Evolutionary conservation across 2,888 invertebrate species (phyloP), one percentile per base, ranked within the genome.

Genomic region (Macroteleia sp.): DNA sequence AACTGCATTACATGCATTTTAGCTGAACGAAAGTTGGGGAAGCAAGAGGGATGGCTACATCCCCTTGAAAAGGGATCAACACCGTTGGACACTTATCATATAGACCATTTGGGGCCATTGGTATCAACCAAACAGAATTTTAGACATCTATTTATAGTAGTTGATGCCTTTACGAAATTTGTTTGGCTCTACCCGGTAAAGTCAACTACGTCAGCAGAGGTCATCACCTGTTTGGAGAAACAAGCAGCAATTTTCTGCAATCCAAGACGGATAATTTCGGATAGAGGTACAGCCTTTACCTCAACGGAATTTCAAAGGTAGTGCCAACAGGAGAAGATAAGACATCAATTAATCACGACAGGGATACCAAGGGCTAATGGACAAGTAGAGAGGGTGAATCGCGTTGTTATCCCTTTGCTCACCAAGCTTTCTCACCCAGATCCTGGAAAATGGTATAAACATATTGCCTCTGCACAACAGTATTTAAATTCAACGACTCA

Each of bases 291-390:
- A 14, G 46, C 46, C 8, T 28, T 28, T 19, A 46, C 46, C 0
- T 46, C 46, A 8, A 28, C 2, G 12, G 46, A 46, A 5, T 46
- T 46, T 9, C 28, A 46, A 9, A 1, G 12, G 1, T 46, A 46
- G 2, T 46, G 46, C 6, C 20, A 28, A 14, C 1, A 3, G n/a
- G 22, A 46, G 10, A 46, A 46, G 1, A 46, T 28, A 6, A 20
- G 14, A n/a, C 20, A 22, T 16, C 46, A 46, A 3, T 16, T 46
- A 8, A 46, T 46, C 14, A 46, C 46, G 8, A 28, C 46, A 2
- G 41, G 20, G n/a, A 20, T 46, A 8, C 46, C 46, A 1, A n/a
- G 46, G 2, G 46, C 46, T 1, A 46, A 46, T 19, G 46, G 46
- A 1, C 46, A 46, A n/a, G 46, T 46, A 2, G 41, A 42, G 20